Evolutionary conservation across 2,113 vertebrate genomes (phyloP).

Genomic region (Bungarus multicinctus): DNA sequence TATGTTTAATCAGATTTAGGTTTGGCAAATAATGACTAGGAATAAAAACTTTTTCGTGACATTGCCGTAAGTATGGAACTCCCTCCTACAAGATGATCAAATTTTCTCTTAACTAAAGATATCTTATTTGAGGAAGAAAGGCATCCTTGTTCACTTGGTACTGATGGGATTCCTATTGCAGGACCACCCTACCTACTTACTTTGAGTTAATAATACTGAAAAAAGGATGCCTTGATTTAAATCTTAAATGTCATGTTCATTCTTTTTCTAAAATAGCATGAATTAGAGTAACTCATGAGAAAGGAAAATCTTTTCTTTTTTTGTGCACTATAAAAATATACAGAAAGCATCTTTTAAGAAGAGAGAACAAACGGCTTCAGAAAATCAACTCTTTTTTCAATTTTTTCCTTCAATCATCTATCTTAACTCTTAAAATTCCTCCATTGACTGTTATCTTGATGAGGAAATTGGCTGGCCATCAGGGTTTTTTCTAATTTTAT

Average conservation of each 20-base stretch:
- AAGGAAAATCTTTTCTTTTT: not conserved
- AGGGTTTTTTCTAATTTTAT: not conserved
- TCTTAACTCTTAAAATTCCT: no score
- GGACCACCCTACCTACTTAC: not conserved
- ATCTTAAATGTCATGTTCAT: not conserved
- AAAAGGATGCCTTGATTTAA: not conserved
- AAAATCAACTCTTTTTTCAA: no score
- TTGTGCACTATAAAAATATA: not conserved
- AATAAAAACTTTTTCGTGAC: not conserved
- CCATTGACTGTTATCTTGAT: not conserved
- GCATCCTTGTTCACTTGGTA: not conserved
- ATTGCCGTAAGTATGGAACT: not conserved
- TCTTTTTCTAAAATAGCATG: conserved; percentile 6
- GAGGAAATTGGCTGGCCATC: not conserved
- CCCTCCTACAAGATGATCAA: not conserved
- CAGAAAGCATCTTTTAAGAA: not conserved
- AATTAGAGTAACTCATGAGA: not conserved
- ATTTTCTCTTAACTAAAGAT: not conserved
- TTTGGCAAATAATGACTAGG: not conserved
- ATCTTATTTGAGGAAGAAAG: not conserved
- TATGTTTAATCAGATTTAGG: not conserved
- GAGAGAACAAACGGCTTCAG: no score
- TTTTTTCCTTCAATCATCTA: no score
- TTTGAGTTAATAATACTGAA: not conserved
- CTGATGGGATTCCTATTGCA: not conserved